phyloP scores from a whole-genome alignment of 2,888 invertebrate genomes.

The Mesorhabditis belari region DNA sequence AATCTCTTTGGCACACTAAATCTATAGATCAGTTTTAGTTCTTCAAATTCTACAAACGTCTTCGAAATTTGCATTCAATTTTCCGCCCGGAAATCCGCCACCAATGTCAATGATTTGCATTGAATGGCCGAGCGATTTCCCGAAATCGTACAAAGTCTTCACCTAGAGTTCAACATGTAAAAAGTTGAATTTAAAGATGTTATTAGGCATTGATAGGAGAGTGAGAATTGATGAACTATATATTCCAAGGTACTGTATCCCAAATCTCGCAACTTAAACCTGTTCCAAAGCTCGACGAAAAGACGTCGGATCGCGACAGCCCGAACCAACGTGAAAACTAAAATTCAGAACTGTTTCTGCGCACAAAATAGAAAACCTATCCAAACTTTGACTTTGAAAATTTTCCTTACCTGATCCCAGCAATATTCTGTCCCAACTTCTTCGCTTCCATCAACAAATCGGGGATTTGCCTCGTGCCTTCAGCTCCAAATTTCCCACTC shows the following conservation, averaged over 20 bases:
- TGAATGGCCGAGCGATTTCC: not conserved
- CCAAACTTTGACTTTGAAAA: not conserved
- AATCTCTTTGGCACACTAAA: constrained; percentile 71
- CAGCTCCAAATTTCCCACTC: constrained; percentile 52
- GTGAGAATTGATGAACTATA: no score
- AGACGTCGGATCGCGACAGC: constrained; percentile 62
- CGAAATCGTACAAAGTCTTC: not conserved
- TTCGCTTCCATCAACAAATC: constrained; percentile 39
- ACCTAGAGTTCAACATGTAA: not conserved
- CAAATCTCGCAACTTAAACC: constrained; percentile 37
- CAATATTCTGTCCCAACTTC: constrained; percentile 39
- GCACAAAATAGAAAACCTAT: not conserved
- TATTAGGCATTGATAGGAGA: no score
- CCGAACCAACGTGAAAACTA: constrained; percentile 55
- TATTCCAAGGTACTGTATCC: not conserved
- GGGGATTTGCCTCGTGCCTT: constrained; percentile 43
- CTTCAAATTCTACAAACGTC: not conserved
- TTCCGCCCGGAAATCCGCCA: constrained; percentile 78
- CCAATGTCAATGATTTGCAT: constrained; percentile 79
- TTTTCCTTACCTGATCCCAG: constrained; percentile 55
- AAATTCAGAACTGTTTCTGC: constrained; percentile 6
- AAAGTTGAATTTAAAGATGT: constrained; percentile 68
- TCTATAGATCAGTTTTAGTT: constrained; percentile 1
- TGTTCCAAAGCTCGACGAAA: constrained; percentile 72
- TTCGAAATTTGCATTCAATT: not conserved